Evolutionary conservation across 2,888 invertebrate species (phyloP).

Genomic region (Vannuccia rotundouncinata): DNA sequence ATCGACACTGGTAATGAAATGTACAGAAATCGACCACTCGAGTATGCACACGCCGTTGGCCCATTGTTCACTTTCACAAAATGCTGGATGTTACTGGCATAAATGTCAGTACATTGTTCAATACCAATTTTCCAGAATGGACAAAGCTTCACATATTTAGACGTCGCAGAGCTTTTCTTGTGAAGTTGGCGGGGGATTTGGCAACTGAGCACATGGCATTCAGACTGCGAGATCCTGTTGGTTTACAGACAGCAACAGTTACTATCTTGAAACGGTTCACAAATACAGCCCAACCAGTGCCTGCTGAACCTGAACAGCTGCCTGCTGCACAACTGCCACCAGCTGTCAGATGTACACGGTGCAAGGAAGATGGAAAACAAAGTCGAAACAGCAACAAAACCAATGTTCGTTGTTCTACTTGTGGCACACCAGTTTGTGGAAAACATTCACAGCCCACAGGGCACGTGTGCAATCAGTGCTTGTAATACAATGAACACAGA

Average conservation of each 20-base stretch:
- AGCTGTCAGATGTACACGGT: neutral
- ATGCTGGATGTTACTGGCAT: neutral
- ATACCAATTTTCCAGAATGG: conserved; percentile 1
- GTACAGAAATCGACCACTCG: neutral
- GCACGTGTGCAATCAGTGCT: neutral
- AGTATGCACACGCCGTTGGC: neutral
- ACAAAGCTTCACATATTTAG: neutral
- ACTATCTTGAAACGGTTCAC: neutral
- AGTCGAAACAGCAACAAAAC: neutral
- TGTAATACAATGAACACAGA: too few relatives aligned
- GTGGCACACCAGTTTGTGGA: conserved; percentile 19
- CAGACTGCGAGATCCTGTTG: neutral
- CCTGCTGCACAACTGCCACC: neutral
- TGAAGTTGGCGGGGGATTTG: neutral
- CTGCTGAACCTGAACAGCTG: neutral
- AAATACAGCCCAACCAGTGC: neutral
- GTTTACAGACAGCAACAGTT: neutral
- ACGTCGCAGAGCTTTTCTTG: conserved; percentile 14
- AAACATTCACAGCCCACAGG: conserved; percentile 8
- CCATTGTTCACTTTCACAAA: too few relatives aligned
- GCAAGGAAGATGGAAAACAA: neutral
- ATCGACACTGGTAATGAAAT: neutral
- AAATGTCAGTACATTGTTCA: neutral
- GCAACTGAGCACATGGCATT: neutral
- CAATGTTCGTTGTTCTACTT: neutral